phyloP scores from a whole-genome alignment of 2,113 vertebrate genomes.

The Ranitomeya imitator region DNA sequence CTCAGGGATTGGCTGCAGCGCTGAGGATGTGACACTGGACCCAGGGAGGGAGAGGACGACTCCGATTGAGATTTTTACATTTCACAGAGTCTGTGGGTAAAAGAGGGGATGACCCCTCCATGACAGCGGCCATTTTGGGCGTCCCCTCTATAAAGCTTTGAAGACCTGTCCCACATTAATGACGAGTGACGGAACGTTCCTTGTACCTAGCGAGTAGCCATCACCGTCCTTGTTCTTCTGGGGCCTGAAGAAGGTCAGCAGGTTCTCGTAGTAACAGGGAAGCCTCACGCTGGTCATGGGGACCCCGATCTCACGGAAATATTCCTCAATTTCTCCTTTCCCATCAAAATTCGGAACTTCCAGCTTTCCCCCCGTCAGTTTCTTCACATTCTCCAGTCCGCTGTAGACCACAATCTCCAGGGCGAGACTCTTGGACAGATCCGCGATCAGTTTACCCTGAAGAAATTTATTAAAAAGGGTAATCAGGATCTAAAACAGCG shows the following conservation, averaged over 20 bases:
- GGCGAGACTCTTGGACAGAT: conserved; percentile 64
- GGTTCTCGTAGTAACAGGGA: conserved; percentile 70
- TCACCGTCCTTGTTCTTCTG: conserved; percentile 61
- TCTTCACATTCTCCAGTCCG: conserved; percentile 69
- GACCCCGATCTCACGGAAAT: conserved; percentile 61
- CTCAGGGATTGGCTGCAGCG: too few relatives aligned
- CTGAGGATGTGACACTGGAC: too few relatives aligned
- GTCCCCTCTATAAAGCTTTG: too few relatives aligned
- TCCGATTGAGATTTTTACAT: too few relatives aligned
- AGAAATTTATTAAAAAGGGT: neutral
- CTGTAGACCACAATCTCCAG: conserved; percentile 68
- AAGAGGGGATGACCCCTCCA: too few relatives aligned
- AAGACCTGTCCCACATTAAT: too few relatives aligned
- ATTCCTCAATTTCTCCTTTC: conserved; percentile 70
- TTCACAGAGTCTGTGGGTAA: too few relatives aligned
- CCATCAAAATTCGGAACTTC: conserved; percentile 69
- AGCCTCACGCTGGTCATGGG: conserved; percentile 66
- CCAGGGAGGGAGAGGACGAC: too few relatives aligned
- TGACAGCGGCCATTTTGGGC: too few relatives aligned
- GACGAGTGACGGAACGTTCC: neutral
- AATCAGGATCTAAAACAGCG: too few relatives aligned
- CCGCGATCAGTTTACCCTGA: conserved; percentile 67
- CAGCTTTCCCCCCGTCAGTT: conserved; percentile 63
- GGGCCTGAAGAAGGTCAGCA: conserved; percentile 68
- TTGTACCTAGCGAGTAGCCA: conserved; percentile 65